phyloP scores from a whole-genome alignment of 2,797 vertebrate species.

The Eidolon dupreanum region DNA sequence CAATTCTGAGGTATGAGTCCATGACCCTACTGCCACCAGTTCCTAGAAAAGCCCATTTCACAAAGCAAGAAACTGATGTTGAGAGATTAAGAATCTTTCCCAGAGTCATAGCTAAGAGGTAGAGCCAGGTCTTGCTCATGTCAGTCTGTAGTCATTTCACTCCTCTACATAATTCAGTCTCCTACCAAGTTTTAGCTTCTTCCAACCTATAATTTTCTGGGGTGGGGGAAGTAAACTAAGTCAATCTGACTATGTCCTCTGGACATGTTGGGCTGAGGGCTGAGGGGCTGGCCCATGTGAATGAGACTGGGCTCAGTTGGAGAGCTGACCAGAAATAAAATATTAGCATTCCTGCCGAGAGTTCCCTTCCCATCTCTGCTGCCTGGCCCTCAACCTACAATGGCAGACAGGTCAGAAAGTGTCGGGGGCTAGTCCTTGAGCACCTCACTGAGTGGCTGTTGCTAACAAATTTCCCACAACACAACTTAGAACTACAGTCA shows the following conservation, averaged over 20 bases:
- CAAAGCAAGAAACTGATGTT: neutral
- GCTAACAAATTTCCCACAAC: neutral
- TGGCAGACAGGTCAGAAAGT: neutral
- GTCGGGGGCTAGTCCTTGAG: neutral
- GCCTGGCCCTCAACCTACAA: neutral
- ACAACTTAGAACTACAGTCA: neutral
- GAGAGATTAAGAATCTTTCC: neutral
- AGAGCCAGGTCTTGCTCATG: neutral
- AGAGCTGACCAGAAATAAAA: neutral
- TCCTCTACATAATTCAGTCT: neutral
- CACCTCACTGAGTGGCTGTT: neutral
- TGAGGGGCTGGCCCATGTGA: neutral
- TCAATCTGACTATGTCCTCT: neutral
- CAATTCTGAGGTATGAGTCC: neutral
- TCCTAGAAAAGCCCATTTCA: neutral
- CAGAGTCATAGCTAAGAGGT: neutral
- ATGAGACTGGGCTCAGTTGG: neutral
- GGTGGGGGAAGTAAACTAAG: neutral
- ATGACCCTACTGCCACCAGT: neutral
- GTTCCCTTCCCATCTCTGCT: neutral
- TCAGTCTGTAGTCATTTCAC: neutral
- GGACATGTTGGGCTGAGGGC: neutral
- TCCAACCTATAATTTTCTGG: neutral
- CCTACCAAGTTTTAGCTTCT: neutral
- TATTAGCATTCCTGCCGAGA: accelerated